Percentiles rank a stretch among this genome's conserved stretches.
Evolutionary conservation across 2,888 invertebrate genomes (phyloP).

Genomic region (Neria commutata): DNA sequence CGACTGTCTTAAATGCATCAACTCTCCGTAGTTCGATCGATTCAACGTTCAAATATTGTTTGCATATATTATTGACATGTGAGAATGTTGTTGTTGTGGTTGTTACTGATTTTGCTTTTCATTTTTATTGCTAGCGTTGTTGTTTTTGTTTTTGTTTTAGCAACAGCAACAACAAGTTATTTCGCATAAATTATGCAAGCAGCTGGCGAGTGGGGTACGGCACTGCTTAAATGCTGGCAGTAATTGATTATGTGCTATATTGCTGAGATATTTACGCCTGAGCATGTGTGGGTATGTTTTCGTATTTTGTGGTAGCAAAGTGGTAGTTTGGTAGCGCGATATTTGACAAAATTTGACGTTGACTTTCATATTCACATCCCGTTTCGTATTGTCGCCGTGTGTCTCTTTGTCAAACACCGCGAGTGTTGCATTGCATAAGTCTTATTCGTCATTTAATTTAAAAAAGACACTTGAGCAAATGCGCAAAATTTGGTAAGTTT

Average conservation of each 20-base stretch:
- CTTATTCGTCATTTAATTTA: too few species aligned
- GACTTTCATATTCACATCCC: constrained; percentile 12
- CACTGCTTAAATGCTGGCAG: not conserved
- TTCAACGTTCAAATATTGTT: too few species aligned
- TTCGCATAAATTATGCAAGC: constrained; percentile 14
- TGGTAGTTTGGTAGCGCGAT: not conserved
- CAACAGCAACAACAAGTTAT: not conserved
- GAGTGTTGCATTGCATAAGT: not conserved
- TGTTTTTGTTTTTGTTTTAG: not conserved
- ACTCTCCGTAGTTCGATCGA: too few species aligned
- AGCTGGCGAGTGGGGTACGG: not conserved
- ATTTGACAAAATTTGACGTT: not conserved
- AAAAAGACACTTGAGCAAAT: too few species aligned
- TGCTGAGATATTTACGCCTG: constrained; percentile 4
- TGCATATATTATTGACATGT: too few species aligned
- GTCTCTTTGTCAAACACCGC: not conserved
- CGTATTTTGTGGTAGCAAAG: not conserved
- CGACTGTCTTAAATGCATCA: too few species aligned
- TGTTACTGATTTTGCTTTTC: too few species aligned
- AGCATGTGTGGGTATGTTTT: not conserved
- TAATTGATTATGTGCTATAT: constrained; percentile 10
- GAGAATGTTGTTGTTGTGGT: too few species aligned
- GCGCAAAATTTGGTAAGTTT: too few species aligned
- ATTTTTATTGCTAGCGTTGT: not conserved
- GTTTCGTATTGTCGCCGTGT: not conserved